phyloP scores from a whole-genome alignment of 2,113 vertebrate genomes.

The Rhinogobius similis region DNA sequence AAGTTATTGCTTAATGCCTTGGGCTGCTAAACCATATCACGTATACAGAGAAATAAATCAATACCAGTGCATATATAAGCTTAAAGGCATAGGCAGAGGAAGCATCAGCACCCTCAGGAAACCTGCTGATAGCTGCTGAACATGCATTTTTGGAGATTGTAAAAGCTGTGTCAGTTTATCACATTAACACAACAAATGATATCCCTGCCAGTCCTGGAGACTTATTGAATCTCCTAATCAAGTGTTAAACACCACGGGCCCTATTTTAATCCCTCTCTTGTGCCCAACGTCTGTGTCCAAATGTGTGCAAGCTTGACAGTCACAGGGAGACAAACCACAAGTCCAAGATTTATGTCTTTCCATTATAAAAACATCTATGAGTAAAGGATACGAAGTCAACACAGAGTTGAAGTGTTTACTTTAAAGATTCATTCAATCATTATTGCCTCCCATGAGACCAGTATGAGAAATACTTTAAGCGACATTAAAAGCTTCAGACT shows the following conservation, averaged over 20 bases:
- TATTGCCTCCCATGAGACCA: no score
- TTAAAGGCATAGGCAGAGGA: not conserved
- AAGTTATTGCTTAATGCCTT: not conserved
- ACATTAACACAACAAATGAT: constrained; percentile 60
- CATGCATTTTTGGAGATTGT: not conserved
- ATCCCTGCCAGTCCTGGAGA: constrained; percentile 44
- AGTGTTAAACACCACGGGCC: constrained; percentile 43
- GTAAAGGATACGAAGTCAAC: no score
- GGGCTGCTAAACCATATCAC: not conserved
- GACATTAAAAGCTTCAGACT: no score
- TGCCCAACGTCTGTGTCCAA: constrained; percentile 25
- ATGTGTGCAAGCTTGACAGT: constrained; percentile 12
- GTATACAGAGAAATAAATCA: constrained; percentile 10
- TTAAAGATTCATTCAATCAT: no score
- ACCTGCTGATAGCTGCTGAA: not conserved
- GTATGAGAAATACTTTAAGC: no score
- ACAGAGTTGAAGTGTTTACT: no score
- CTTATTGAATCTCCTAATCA: constrained; percentile 63
- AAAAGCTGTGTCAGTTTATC: constrained; percentile 30
- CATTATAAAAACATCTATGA: not conserved
- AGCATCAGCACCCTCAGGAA: no score
- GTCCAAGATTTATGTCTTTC: constrained; percentile 5
- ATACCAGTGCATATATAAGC: not conserved
- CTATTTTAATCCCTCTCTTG: constrained; percentile 41
- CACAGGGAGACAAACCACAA: not conserved